A percentile compares a stretch with the other conserved stretches of the same genome.
Conservation (phyloP, 2,797 vertebrate genomes). For the Peromyscus eremicus region DNA sequence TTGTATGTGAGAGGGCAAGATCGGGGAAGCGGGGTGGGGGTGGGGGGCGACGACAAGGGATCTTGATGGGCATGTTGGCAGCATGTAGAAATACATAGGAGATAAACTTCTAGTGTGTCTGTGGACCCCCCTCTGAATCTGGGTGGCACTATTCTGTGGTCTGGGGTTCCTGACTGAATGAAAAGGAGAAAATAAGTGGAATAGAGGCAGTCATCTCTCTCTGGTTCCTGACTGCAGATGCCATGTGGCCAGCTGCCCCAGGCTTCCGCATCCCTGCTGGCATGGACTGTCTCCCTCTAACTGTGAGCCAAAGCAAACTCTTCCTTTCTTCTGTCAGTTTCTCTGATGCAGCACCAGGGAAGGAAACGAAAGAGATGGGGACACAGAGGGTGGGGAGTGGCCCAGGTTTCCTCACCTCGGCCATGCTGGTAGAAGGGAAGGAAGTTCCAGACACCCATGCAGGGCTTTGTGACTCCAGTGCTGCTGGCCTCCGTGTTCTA, state of each 20-base stretch:
- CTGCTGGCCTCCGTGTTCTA: slow-evolving; percentile 3
- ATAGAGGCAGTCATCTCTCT: neutral
- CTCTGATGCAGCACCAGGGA: neutral
- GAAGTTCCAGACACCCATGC: slow-evolving; percentile 70
- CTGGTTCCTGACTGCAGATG: neutral
- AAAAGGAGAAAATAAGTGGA: neutral
- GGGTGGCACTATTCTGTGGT: neutral
- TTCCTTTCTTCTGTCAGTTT: neutral
- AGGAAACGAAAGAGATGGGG: neutral
- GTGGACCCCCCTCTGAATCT: neutral
- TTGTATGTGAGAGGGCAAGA: neutral
- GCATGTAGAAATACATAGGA: neutral
- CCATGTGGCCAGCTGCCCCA: neutral
- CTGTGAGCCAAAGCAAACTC: neutral
- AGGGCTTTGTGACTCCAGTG: slow-evolving; percentile 47
- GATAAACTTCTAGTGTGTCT: neutral
- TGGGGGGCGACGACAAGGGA: neutral
- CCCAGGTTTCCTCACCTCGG: slow-evolving; percentile 63
- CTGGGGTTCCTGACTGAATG: neutral
- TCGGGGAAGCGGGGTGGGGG: neutral
- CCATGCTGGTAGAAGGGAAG: slow-evolving; percentile 75
- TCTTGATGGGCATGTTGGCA: neutral
- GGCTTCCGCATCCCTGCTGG: neutral
- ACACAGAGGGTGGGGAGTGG: neutral
- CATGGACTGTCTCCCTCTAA: neutral